Evolutionary conservation across 2,113 vertebrate genomes (phyloP).

Genomic region (Anguilla rostrata): DNA sequence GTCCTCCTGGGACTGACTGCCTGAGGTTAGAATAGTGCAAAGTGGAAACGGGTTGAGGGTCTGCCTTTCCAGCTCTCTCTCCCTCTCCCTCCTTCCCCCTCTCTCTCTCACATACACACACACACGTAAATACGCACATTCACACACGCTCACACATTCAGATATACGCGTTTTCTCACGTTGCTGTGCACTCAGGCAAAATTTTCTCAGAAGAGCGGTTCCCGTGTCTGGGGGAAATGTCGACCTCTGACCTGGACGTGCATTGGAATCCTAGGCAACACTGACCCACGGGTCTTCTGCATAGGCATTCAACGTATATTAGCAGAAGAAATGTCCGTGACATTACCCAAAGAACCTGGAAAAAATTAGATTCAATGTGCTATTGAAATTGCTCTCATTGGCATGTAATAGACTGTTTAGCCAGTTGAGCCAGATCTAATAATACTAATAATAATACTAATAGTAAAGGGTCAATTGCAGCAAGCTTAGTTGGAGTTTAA

Average conservation of each 20-base stretch:
- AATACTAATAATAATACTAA: too few relatives aligned
- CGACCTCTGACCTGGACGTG: not conserved
- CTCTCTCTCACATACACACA: not conserved
- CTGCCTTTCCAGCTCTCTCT: not conserved
- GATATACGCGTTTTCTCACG: not conserved
- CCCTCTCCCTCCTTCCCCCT: not conserved
- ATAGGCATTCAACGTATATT: not conserved
- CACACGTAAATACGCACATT: not conserved
- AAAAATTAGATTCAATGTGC: not conserved
- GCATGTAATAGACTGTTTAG: too few relatives aligned
- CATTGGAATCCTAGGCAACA: not conserved
- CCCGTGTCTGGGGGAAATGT: not conserved
- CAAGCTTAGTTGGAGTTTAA: too few relatives aligned
- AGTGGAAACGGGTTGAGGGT: not conserved
- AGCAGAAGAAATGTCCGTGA: not conserved
- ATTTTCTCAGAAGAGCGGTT: not conserved
- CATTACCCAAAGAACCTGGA: not conserved
- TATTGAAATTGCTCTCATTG: too few relatives aligned
- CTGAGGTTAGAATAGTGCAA: slow-evolving; percentile 37
- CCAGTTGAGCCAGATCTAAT: too few relatives aligned
- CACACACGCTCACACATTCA: not conserved
- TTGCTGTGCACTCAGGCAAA: not conserved
- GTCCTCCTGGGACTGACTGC: slow-evolving; percentile 16
- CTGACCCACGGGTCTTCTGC: not conserved
- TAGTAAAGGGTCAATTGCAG: too few relatives aligned